Evolutionary conservation across 2,113 vertebrate genomes (phyloP).

Genomic region (Coturnix japonica): DNA sequence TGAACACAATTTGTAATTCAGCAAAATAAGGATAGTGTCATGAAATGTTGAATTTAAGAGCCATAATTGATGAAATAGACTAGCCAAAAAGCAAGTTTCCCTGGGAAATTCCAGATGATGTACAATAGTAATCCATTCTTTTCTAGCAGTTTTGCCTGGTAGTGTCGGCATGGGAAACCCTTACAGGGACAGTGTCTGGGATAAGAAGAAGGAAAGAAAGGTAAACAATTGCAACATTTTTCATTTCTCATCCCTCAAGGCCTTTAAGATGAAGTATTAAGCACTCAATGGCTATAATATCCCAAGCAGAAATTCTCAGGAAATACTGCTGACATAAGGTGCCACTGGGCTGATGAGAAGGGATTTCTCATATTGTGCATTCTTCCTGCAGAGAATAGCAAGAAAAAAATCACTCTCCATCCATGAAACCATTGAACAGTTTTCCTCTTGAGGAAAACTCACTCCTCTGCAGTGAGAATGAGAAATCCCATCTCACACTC

Average conservation of each 20-base stretch:
- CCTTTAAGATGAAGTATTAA: neutral
- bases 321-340: neutral
- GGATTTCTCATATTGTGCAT: neutral
- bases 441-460: neutral
- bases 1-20: neutral
- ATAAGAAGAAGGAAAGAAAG: neutral
- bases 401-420: neutral
- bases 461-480: neutral
- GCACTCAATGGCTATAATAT: neutral
- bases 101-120: neutral
- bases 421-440: neutral
- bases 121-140: neutral
- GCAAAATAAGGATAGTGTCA: neutral
- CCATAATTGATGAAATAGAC: neutral
- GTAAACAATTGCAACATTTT: neutral
- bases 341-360: neutral
- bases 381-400: neutral
- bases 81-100: neutral
- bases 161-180: neutral
- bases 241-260: neutral
- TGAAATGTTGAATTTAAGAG: neutral
- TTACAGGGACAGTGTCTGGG: accelerated
- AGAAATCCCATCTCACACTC: neutral
- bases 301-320: neutral
- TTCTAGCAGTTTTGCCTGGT: neutral